Evolutionary conservation across 2,888 invertebrate species (phyloP), one percentile per base, ranked within the genome.

Genomic region (Nemoura dubitans): DNA sequence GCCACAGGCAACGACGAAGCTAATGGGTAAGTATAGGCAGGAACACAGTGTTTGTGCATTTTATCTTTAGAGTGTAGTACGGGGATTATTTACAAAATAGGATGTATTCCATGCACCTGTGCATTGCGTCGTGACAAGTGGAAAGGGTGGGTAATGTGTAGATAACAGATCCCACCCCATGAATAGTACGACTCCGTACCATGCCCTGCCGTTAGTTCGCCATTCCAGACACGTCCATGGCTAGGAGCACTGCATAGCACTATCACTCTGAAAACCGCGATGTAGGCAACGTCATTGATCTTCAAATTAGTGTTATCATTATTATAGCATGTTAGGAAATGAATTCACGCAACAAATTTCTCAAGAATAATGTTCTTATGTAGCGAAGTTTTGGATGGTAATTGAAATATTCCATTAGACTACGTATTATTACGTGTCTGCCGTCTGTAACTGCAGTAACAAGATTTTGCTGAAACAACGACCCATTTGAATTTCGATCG

Each of bases 101-200:
- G 59, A 59, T 59, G 59, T 59, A 59, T 59, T 59, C 59, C 59
- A 16, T 59, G 59, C 59, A 59, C 59, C 59, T 59, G 59, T 59
- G 21, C 59, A 59, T 59, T 59, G 59, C 14, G 59, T 59, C 21
- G 59, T 59, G 59, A 59, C 59, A 59, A 59, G 59, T 59, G 59
- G 59, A 59, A 59, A 21, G 59, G 59, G 59, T 59, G 14, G 59
- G 21, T 59, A 36, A 59, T 59, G 16, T 59, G 21, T 10, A 59
- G 59, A 59, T 59, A 59, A 59, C 59, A 21, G 59, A 2, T 2
- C 16, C 16, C 2, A 3, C 2, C 59, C 21, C 59, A 59, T 59
- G 3, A 59, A 16, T 59, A 59, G 59, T 59, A 59, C 59, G 3
- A 59, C 14, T 10, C 59, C 59, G 59, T 59, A 59, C 59, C 59